phyloP scores from a whole-genome alignment of 2,797 vertebrate species.

The Myotis myotis region DNA sequence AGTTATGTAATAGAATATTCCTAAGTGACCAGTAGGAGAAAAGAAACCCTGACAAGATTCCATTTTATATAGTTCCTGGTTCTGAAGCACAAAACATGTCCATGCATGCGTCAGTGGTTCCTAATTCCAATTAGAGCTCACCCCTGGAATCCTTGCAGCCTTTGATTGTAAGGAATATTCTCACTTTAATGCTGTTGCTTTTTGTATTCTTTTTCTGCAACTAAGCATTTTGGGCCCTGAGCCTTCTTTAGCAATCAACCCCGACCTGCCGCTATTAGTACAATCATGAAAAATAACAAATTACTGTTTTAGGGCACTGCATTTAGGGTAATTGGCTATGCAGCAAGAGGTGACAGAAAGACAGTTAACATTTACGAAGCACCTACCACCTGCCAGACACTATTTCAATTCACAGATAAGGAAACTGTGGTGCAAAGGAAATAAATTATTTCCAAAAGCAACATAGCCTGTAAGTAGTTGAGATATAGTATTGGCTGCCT shows the following conservation, averaged over 20 bases:
- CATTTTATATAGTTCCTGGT: not conserved
- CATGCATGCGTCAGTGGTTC: not conserved
- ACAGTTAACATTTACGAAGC: not conserved
- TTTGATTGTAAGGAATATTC: not conserved
- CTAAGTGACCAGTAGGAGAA: not conserved
- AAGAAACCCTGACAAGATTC: not conserved
- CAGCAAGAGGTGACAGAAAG: not conserved
- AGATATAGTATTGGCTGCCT: not conserved
- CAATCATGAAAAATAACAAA: constrained; percentile 21
- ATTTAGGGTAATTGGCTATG: not conserved
- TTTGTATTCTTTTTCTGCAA: not conserved
- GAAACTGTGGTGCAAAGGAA: not conserved
- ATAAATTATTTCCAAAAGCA: not conserved
- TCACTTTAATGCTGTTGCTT: not conserved
- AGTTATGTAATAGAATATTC: not conserved
- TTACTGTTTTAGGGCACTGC: not conserved
- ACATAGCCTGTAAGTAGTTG: not conserved
- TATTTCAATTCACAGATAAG: not conserved
- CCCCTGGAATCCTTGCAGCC: not conserved
- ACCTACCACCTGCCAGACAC: not conserved
- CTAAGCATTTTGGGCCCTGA: not conserved
- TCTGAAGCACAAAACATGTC: not conserved
- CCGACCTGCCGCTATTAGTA: not conserved
- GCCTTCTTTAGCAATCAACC: not conserved
- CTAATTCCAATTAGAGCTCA: not conserved